Evolutionary conservation across 1,140 invertebrate species (phyloP).

Genomic region (Manduca sexta): DNA sequence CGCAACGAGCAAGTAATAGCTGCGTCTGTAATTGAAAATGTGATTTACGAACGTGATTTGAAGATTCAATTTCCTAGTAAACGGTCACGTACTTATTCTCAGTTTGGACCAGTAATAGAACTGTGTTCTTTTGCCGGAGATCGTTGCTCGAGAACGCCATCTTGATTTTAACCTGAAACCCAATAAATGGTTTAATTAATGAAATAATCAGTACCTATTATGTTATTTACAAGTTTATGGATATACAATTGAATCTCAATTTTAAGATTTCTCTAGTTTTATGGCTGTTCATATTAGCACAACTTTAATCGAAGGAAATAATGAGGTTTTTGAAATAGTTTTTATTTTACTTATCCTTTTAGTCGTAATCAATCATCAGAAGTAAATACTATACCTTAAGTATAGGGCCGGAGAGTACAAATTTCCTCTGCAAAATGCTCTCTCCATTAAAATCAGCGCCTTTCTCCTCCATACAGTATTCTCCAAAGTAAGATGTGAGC

Average conservation of each 20-base stretch:
- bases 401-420: slow-evolving; percentile 80
- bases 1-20: slow-evolving; percentile 87
- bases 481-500: slow-evolving; percentile 90
- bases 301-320: too few relatives aligned
- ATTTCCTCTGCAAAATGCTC: slow-evolving; percentile 85
- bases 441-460: slow-evolving; percentile 91
- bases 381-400: slow-evolving; percentile 50
- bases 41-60: neutral
- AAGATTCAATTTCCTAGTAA: neutral
- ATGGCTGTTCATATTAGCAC: too few relatives aligned
- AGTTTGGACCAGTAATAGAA: slow-evolving; percentile 84
- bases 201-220: too few relatives aligned
- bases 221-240: too few relatives aligned
- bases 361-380: neutral
- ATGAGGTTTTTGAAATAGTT: too few relatives aligned
- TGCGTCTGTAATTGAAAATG: slow-evolving; percentile 75
- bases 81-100: slow-evolving; percentile 80
- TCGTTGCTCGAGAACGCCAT: slow-evolving; percentile 88
- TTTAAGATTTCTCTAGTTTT: too few relatives aligned
- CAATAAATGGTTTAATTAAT: neutral
- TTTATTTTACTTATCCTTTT: too few relatives aligned
- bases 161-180: slow-evolving; percentile 81
- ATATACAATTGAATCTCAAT: too few relatives aligned
- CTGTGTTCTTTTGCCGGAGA: slow-evolving; percentile 82
- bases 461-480: slow-evolving; percentile 84